These are phyloP conservation scores for Urosaurus nigricauda DNA, from an alignment of 2,797 vertebrate genomes.

Conservation along the genomic window DNA sequence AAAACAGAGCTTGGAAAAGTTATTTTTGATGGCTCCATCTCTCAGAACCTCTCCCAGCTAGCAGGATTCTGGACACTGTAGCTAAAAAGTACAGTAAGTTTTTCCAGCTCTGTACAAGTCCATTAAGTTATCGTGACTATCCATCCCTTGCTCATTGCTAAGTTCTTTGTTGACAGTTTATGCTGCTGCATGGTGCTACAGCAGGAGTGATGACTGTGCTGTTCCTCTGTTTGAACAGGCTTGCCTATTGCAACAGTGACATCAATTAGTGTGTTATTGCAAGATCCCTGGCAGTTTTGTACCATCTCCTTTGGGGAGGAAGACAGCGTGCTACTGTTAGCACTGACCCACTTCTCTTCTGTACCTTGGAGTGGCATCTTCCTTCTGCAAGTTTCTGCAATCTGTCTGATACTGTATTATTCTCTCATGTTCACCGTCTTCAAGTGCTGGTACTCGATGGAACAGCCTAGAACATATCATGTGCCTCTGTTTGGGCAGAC, in stretches of 20 bases:
- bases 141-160: constrained; percentile 1
- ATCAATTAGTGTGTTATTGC: constrained; percentile 64
- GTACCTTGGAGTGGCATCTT: neutral
- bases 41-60: no score
- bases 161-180: neutral
- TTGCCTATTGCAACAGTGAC: constrained; percentile 67
- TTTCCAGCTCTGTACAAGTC: neutral
- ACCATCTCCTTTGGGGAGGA: neutral
- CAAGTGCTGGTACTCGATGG: neutral
- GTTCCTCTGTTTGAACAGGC: constrained; percentile 59
- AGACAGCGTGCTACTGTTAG: neutral
- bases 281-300: neutral
- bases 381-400: neutral
- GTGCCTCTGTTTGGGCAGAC: neutral
- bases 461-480: neutral
- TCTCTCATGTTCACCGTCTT: neutral
- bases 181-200: constrained; percentile 51
- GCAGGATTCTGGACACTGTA: neutral
- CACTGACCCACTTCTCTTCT: neutral
- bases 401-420: neutral
- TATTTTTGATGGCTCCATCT: no score
- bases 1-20: no score
- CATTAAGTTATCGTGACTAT: neutral
- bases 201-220: constrained; percentile 64
- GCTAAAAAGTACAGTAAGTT: neutral